Conservation (phyloP, 2,113 vertebrate species). For the Muntiacus muntjak region DNA sequence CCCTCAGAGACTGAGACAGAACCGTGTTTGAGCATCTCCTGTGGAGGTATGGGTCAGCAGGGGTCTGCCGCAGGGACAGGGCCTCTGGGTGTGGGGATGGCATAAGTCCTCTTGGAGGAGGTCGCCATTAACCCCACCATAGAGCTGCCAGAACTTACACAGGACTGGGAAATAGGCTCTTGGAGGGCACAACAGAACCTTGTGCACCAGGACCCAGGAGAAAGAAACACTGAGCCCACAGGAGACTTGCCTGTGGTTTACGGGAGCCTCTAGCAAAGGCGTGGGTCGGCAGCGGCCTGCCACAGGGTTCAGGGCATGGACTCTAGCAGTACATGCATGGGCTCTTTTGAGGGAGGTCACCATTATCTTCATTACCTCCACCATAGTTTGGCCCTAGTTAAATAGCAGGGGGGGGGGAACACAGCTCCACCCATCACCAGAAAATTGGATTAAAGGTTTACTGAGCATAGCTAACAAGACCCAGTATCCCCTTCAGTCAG, state of each 20-base stretch:
- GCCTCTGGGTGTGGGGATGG: not conserved
- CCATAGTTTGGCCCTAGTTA: not conserved
- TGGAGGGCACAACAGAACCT: not conserved
- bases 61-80: not conserved
- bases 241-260: not conserved
- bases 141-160: not conserved
- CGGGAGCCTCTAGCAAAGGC: accelerated
- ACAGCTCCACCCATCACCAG: too few relatives aligned
- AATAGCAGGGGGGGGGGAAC: too few relatives aligned
- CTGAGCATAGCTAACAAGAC: too few relatives aligned
- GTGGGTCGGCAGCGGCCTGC: not conserved
- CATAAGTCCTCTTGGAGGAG: not conserved
- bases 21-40: not conserved
- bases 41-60: not conserved
- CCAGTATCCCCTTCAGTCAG: too few relatives aligned
- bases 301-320: not conserved
- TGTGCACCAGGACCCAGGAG: not conserved
- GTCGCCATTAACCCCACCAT: not conserved
- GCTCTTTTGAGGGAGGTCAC: not conserved
- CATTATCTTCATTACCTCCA: not conserved
- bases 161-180: not conserved
- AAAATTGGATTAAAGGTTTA: too few relatives aligned
- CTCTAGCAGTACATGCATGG: not conserved
- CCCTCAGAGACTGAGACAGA: not conserved
- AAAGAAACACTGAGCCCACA: not conserved